Percentiles rank a stretch among this genome's conserved stretches.
Conservation (phyloP, 2,797 vertebrate species). For the Oryzias sinensis region DNA sequence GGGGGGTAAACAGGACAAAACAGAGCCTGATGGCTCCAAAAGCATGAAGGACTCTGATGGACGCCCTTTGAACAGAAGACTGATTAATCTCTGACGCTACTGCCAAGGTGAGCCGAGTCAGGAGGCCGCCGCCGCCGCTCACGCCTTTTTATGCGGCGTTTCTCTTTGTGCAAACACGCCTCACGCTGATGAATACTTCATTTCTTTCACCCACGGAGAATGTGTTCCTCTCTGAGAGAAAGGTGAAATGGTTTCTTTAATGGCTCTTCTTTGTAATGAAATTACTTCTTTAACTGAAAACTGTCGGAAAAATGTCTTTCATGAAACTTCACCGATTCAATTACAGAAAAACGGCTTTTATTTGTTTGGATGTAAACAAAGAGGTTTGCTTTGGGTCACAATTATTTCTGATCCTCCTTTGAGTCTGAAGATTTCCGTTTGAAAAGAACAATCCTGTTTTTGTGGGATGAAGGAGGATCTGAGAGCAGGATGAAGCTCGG, state of each 20-base stretch:
- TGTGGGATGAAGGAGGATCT: too few relatives aligned
- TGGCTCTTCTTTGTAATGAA: neutral
- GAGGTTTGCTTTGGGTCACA: too few relatives aligned
- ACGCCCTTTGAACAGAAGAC: constrained; percentile 39
- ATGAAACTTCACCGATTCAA: constrained; percentile 1
- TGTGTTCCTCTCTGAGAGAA: constrained; percentile 17
- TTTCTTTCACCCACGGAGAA: constrained; percentile 36
- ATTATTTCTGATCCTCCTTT: too few relatives aligned
- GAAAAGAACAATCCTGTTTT: too few relatives aligned
- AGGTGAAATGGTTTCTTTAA: constrained; percentile 1
- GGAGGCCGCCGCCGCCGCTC: constrained; percentile 19
- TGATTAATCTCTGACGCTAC: constrained; percentile 39
- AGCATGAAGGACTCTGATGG: neutral
- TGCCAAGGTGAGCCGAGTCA: constrained; percentile 56
- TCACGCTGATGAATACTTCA: constrained; percentile 22
- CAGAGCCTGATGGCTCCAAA: neutral
- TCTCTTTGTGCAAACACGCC: constrained; percentile 21
- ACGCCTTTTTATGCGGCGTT: constrained; percentile 35
- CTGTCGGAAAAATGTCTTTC: constrained; percentile 19
- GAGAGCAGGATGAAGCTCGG: too few relatives aligned
- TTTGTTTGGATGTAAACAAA: too few relatives aligned
- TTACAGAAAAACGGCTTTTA: neutral
- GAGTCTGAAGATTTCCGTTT: too few relatives aligned
- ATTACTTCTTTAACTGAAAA: constrained; percentile 17
- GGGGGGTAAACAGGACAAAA: constrained; percentile 23